A percentile compares a stretch with the other conserved stretches of the same genome.
Conservation (phyloP, 2,113 vertebrate genomes). For the Cryptotis parvus region DNA sequence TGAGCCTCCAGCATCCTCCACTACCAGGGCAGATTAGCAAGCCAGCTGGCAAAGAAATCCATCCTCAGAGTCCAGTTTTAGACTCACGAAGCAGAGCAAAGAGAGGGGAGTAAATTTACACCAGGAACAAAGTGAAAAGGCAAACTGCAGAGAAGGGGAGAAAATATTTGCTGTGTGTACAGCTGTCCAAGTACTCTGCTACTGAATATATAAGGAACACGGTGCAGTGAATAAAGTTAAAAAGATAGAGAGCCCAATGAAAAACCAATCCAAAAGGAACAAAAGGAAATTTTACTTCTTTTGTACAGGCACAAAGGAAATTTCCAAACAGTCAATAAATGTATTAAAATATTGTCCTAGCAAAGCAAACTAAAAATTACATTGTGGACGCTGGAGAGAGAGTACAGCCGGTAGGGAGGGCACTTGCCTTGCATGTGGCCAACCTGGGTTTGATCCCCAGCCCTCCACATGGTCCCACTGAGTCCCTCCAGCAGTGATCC, state of each 20-base stretch:
- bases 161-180: neutral
- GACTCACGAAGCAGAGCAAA: slow-evolving; percentile 31
- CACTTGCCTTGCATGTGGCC: too few relatives aligned
- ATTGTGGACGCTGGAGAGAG: too few relatives aligned
- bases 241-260: neutral
- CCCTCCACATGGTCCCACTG: too few relatives aligned
- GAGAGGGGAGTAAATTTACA: slow-evolving; percentile 17
- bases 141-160: neutral
- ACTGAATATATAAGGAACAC: neutral
- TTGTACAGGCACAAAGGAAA: neutral
- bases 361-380: neutral
- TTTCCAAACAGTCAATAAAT: neutral
- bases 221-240: neutral
- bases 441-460: too few relatives aligned
- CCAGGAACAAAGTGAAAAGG: neutral
- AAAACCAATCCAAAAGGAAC: neutral
- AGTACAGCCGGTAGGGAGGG: too few relatives aligned
- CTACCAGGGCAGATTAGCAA: neutral
- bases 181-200: neutral
- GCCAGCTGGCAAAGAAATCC: slow-evolving; percentile 19
- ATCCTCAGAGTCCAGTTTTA: slow-evolving; percentile 13
- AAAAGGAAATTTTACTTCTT: too few relatives aligned
- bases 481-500: too few relatives aligned
- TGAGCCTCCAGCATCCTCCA: neutral
- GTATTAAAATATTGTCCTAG: neutral